Evolutionary conservation across 1,140 invertebrate genomes (phyloP), one percentile per base, ranked within the genome.

Genomic region (Pectinophora gossypiella): DNA sequence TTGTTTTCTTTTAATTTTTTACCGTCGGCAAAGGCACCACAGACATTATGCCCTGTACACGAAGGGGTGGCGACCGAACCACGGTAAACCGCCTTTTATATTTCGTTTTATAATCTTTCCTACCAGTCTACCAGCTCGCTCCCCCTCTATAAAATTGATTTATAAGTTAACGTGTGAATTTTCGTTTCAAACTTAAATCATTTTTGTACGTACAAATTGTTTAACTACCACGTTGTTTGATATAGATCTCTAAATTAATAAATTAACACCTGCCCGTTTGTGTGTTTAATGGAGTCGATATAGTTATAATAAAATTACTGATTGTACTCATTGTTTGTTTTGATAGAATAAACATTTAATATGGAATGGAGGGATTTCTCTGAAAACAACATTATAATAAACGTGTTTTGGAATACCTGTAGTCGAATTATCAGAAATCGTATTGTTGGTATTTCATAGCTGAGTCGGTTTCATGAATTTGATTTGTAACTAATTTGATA

Each of bases 71-170:
- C 43, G 49, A 59, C 44, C 51, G 51, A 54, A 52, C 10, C 23
- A 48, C 44, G 50, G 21, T 57, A 67, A 70, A 64, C 53, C 50
- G 21, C 56, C 48, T 48, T 52, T 60, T 16, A 40, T 40, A 40
- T 40, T 40, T 40, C 36, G 16, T 40, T 63, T 54, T 67, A 46
- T 53, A 42, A 19, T 56, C 40, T 48, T 42, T 52, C 36, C 36
- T 45, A 42, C 22, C 36, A 10, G 23, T 46, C 46, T 23, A 51
- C 36, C n/a, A 22, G 43, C 22, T 35, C 27, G 44, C 47, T 54
- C 61, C 65, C 70, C 68, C 58, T 69, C 50, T 23, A 44, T 61
- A 59, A 55, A 62, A 54, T 65, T 65, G 60, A 65, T 63, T 66
- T 70, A 55, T 50, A 55, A 61, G 54, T 52, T 61, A 63, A 45